phyloP scores from a whole-genome alignment of 2,797 vertebrate genomes.

The Periparus ater region DNA sequence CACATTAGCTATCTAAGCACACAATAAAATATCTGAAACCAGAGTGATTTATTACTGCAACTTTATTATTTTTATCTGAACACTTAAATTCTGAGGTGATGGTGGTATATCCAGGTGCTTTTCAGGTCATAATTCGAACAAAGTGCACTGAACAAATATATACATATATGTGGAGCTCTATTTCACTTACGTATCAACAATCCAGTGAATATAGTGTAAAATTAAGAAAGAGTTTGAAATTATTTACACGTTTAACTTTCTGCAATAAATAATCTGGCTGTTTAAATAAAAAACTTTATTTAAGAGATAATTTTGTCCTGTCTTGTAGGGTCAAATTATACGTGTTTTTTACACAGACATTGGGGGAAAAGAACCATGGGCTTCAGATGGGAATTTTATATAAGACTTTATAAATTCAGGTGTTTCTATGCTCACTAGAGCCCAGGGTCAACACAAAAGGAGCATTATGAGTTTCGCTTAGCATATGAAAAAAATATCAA shows the following conservation, averaged over 20 bases:
- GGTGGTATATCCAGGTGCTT: background rate
- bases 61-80: background rate
- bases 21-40: background rate
- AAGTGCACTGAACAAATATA: background rate
- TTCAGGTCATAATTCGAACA: background rate
- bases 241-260: background rate
- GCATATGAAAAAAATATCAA: background rate
- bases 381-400: background rate
- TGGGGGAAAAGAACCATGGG: accelerated
- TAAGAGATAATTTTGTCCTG: background rate
- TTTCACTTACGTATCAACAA: background rate
- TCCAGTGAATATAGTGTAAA: background rate
- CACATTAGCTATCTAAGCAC: background rate
- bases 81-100: background rate
- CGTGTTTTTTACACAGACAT: background rate
- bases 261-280: accelerated
- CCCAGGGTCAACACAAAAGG: background rate
- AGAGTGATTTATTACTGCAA: background rate
- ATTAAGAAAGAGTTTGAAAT: background rate
- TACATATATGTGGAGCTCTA: background rate
- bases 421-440: background rate
- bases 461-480: accelerated
- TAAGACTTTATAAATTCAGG: background rate
- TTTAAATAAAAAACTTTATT: background rate
- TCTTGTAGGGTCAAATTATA: background rate